Evolutionary conservation across 1,140 invertebrate species (phyloP), one percentile per base, ranked within the genome.

Genomic region (Onthophagus taurus): DNA sequence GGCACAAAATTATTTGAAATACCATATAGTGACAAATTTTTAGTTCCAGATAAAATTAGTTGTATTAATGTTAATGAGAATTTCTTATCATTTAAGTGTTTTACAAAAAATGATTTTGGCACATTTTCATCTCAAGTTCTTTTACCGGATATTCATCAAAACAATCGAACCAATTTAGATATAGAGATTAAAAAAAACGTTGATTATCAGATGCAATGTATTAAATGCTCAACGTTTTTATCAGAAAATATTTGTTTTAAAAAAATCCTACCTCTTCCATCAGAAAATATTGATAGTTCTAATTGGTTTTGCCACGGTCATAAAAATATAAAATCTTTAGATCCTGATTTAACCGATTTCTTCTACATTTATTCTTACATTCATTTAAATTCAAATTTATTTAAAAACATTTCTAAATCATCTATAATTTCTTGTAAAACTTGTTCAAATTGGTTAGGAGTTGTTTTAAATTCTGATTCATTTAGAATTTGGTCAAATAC

Each of bases 271-370:
- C 72, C 74, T 41, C 56, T 76, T 36, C 72, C 74, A 6, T 66
- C 68, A 1, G 58, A 66, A 21, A 71, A 68, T 65, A 54, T 68
- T 41, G 72, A 75, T 48, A 64, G 67, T 55, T 67, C 63, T 0
- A 71, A 75, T 42, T 75, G 71, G 72, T 76, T 74, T 54, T 76
- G 74, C 48, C 72, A 74, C 49, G 63, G 57, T 2, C 59, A 61
- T 35, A 45, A 52, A 14, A 45, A 52, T 14, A 45, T 52, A 13
- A 52, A 55, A n/a, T n/a, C 2, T 35, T 52, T 72, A 23, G 62
- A 63, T 31, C 67, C 68, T 12, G 67, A 65, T 45, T 59, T 59
- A 47, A 47, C 44, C 35, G 72, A 76, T 60, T 60, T 72, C 49
- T 63, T 74, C 24, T 70, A 72, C 47, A 52, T 66, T 31, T 46